Conservation (phyloP, 2,797 vertebrate genomes). For the Gadopsis bispinosus region DNA sequence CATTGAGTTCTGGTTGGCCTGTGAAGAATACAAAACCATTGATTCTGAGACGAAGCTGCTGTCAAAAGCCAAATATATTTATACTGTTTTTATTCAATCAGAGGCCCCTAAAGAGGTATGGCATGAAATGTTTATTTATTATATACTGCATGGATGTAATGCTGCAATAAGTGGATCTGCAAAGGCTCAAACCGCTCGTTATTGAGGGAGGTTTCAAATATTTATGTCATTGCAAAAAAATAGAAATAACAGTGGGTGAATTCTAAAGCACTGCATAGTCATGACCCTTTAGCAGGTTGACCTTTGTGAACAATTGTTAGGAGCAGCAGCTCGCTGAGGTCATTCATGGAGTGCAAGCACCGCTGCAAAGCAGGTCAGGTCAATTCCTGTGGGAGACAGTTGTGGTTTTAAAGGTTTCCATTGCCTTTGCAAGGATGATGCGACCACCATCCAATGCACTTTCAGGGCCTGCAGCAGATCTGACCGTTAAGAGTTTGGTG, state of each 20-base stretch:
- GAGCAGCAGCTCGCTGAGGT: constrained; percentile 46
- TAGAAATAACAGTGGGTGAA: constrained; percentile 48
- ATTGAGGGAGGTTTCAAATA: constrained; percentile 46
- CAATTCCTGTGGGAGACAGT: constrained; percentile 56
- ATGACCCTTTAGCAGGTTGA: constrained; percentile 55
- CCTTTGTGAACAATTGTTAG: constrained; percentile 58
- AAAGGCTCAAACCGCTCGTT: constrained; percentile 19
- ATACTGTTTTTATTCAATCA: constrained; percentile 89
- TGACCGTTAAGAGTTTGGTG: constrained; percentile 47
- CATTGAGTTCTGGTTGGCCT: constrained; percentile 97
- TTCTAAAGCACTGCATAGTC: constrained; percentile 30
- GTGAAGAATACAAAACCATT: constrained; percentile 93
- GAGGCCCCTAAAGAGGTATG: constrained; percentile 95
- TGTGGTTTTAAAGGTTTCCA: constrained; percentile 61
- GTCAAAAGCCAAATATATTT: constrained; percentile 92
- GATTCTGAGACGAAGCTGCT: constrained; percentile 86
- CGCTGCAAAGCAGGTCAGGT: constrained; percentile 46
- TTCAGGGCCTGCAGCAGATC: constrained; percentile 39
- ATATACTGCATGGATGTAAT: constrained; percentile 20
- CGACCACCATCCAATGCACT: constrained; percentile 42
- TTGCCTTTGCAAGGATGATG: constrained; percentile 21
- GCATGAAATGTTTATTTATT: constrained; percentile 47
- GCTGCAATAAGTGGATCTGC: constrained; percentile 4
- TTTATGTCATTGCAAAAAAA: constrained; percentile 25
- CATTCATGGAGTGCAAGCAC: constrained; percentile 31